Base-by-base conservation (phyloP, 2,888 invertebrate species). In the Cinara cedri region DNA sequence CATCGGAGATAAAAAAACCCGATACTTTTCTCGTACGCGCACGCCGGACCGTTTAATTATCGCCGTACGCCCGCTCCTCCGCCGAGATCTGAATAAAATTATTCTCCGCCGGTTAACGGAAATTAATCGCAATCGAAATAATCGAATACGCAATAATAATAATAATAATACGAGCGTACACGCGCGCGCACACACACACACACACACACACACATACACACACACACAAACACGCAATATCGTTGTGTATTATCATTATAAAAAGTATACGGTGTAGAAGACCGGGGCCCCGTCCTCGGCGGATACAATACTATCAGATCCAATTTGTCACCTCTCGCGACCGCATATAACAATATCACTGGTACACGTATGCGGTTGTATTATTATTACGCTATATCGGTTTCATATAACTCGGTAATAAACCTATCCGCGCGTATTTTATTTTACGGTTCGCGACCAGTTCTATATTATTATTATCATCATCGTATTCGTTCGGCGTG, bases 221-320 rank as follows among this genome's bases (percentile, higher is more conserved):
- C n/a, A n/a, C n/a, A n/a, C n/a, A n/a, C n/a, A n/a, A n/a, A n/a
- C n/a, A n/a, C n/a, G n/a, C n/a, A n/a, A n/a, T n/a, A n/a, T n/a
- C n/a, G n/a, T n/a, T n/a, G n/a, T n/a, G n/a, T n/a, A n/a, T n/a
- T n/a, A n/a, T n/a, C n/a, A n/a, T n/a, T n/a, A n/a, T n/a, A n/a
- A n/a, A n/a, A n/a, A n/a, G n/a, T n/a, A n/a, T n/a, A n/a, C n/a
- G n/a, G n/a, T n/a, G n/a, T n/a, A n/a, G n/a, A n/a, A n/a, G n/a
- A n/a, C n/a, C n/a, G n/a, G n/a, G n/a, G n/a, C n/a, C n/a, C n/a
- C n/a, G n/a, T n/a, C n/a, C n/a, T 54, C 8, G 19, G 16, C 24
- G 16, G n/a, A 42, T 19, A 54, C 70, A 34, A 54, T 54, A 54
- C 55, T 55, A 70, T 70, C 70, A 55, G 70, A 70, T 70, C 21